phyloP scores from a whole-genome alignment of 2,113 vertebrate genomes.

The Vidua chalybeata region DNA sequence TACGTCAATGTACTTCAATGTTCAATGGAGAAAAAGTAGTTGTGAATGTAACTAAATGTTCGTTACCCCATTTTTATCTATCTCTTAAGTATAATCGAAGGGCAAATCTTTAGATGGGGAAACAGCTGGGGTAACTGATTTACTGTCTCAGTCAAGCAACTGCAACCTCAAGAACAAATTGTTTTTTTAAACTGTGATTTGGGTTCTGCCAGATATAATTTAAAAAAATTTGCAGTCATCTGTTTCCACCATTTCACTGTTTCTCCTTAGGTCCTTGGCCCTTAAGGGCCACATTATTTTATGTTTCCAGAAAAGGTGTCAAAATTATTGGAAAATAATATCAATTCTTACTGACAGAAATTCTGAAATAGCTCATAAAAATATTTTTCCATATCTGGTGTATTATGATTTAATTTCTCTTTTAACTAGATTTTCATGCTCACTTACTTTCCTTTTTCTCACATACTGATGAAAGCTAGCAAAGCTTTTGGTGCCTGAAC shows the following conservation, averaged over 20 bases:
- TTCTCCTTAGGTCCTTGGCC: background rate
- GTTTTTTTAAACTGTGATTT: background rate
- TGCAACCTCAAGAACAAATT: background rate
- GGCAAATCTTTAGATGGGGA: background rate
- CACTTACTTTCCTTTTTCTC: background rate
- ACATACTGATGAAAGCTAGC: background rate
- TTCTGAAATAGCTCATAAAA: background rate
- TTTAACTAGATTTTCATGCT: background rate
- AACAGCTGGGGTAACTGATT: background rate
- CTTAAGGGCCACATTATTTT: background rate
- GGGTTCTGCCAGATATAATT: background rate
- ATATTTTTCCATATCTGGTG: background rate
- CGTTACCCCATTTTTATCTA: background rate
- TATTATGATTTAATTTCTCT: background rate
- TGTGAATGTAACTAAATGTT: fast-evolving
- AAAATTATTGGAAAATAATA: background rate
- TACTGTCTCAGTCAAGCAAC: background rate
- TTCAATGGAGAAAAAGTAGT: background rate
- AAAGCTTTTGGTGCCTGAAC: background rate
- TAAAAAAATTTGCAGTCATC: background rate
- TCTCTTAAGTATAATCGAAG: background rate
- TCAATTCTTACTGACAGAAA: background rate
- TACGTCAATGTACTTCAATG: background rate
- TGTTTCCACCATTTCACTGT: background rate
- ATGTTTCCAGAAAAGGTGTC: background rate